phyloP scores from a whole-genome alignment of 1,140 invertebrate genomes.

The Cephus cinctus region DNA sequence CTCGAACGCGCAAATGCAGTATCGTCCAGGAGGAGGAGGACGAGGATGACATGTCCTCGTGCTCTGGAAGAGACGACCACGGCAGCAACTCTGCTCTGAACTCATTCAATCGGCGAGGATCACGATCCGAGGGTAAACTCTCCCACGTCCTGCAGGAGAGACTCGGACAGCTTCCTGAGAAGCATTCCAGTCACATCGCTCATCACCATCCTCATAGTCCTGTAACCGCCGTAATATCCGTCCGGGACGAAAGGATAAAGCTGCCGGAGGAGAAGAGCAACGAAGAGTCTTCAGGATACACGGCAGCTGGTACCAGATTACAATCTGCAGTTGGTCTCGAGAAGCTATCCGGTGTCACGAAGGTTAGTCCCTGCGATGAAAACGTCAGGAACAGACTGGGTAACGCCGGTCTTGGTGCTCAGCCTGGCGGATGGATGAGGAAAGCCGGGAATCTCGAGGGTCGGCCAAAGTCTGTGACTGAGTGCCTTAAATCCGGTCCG shows the following conservation, averaged over 20 bases:
- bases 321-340: neutral
- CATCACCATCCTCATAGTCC: conserved; percentile 11
- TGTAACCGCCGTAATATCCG: neutral
- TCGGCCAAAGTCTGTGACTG: conserved; percentile 34
- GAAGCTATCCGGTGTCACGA: neutral
- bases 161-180: conserved; percentile 35
- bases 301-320: conserved; percentile 2
- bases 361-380: conserved; percentile 17
- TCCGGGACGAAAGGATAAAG: conserved; percentile 25
- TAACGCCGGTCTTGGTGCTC: neutral
- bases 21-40: conserved; percentile 87
- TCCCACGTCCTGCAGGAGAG: conserved; percentile 19
- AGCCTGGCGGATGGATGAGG: conserved; percentile 7
- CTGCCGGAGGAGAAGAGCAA: conserved; percentile 17
- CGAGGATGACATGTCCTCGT: conserved; percentile 59
- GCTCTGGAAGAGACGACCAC: conserved; percentile 57
- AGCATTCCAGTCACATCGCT: conserved; percentile 25
- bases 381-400: conserved; percentile 27
- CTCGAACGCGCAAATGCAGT: conserved; percentile 77
- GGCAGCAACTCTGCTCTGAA: conserved; percentile 51
- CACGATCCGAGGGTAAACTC: conserved; percentile 63
- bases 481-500: conserved; percentile 27
- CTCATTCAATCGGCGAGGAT: conserved; percentile 57
- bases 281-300: conserved; percentile 17
- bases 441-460: conserved; percentile 22